These are phyloP conservation scores for Dusona sp. DNA, from an alignment of 2,888 invertebrate genomes.

Conservation along the genomic window DNA sequence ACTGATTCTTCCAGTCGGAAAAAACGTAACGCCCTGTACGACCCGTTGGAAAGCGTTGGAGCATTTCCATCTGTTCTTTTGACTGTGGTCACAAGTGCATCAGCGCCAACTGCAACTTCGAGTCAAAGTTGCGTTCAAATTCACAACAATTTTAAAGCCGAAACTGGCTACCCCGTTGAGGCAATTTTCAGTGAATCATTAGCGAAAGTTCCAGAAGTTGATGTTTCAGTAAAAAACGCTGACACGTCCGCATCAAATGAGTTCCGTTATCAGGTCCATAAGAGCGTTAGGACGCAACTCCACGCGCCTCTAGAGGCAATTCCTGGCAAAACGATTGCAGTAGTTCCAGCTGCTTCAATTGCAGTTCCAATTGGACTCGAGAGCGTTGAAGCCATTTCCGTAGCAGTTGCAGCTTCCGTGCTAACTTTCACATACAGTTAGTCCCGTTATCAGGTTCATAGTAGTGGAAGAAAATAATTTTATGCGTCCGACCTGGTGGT, in stretches of 20 bases:
- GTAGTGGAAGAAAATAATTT: slow-evolving; percentile 70
- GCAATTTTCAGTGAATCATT: slow-evolving; percentile 41
- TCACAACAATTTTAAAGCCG: slow-evolving; percentile 65
- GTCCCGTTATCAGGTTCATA: slow-evolving; percentile 72
- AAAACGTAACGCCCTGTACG: slow-evolving; percentile 71
- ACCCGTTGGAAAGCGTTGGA: slow-evolving; percentile 15
- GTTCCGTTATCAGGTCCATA: slow-evolving; percentile 73
- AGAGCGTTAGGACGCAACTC: slow-evolving; percentile 35
- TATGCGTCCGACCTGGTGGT: background rate
- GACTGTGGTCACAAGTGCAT: slow-evolving; percentile 62
- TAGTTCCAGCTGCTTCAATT: slow-evolving; percentile 71
- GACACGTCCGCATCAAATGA: too few relatives aligned
- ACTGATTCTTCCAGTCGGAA: slow-evolving; percentile 69
- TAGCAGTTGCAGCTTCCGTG: slow-evolving; percentile 66
- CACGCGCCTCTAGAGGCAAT: slow-evolving; percentile 32
- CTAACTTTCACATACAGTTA: slow-evolving; percentile 82
- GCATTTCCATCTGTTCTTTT: slow-evolving; percentile 60
- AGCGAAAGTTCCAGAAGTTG: background rate
- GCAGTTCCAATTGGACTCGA: slow-evolving; percentile 73
- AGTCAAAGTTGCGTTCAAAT: slow-evolving; percentile 73
- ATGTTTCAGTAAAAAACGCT: background rate
- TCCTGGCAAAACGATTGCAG: slow-evolving; percentile 70
- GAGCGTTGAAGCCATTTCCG: slow-evolving; percentile 7
- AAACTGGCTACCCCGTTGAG: slow-evolving; percentile 34
- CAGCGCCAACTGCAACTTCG: slow-evolving; percentile 70